Percentiles rank a stretch among this genome's conserved stretches.
These are phyloP conservation scores for Seira musarum DNA, from an alignment of 2,888 invertebrate species.

Conservation along the genomic window DNA sequence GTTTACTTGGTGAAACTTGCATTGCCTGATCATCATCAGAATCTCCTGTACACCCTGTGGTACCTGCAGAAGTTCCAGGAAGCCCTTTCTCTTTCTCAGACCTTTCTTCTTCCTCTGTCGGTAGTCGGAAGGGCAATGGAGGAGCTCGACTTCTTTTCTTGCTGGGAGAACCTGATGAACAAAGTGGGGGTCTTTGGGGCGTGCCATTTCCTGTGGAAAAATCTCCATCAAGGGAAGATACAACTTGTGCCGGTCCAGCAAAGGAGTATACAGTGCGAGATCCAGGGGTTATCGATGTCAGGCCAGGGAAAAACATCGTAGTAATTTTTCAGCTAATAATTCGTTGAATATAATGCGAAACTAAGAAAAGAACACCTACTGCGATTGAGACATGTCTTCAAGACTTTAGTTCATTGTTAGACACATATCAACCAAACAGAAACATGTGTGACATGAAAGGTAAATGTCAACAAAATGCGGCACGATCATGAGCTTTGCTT, in stretches of 20 bases:
- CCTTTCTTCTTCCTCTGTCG: constrained; percentile 45
- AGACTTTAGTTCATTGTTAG: neutral
- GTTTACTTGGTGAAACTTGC: constrained; percentile 13
- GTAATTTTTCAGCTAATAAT: too few species aligned
- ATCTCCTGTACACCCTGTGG: neutral
- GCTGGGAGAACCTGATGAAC: constrained; percentile 29
- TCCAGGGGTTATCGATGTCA: constrained; percentile 6
- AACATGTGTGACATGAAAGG: neutral
- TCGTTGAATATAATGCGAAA: neutral
- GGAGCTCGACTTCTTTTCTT: constrained; percentile 46
- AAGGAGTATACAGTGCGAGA: constrained; percentile 43
- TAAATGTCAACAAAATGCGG: too few species aligned
- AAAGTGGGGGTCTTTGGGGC: neutral
- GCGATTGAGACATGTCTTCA: neutral
- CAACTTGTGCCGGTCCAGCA: constrained; percentile 12
- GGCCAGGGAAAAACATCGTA: constrained; percentile 38
- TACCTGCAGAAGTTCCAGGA: constrained; percentile 23
- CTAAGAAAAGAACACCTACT: neutral
- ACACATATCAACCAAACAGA: neutral
- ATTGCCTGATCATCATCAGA: constrained; percentile 1
- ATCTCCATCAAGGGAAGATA: neutral
- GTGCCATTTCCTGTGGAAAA: neutral
- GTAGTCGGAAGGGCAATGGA: constrained; percentile 39
- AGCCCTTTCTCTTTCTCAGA: constrained; percentile 20
- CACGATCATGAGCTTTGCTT: too few species aligned